These are phyloP conservation scores for mouse (Mus musculus) DNA, from an alignment of 2,113 vertebrate genomes.

Conservation along the genomic window GRCm39 chr9:40328501-40329000, in stretches of 20 bases:
- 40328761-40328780: background rate
- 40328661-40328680: background rate
- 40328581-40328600: background rate
- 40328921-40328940: background rate
- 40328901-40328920: background rate
- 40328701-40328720: background rate
- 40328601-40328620: background rate
- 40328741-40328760: background rate
- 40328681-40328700: background rate
- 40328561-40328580: background rate
- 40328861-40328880: background rate
- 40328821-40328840: background rate
- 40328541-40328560: no score
- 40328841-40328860: background rate
- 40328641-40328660: background rate
- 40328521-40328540: background rate
- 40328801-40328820: background rate
- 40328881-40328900: fast-evolving
- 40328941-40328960: background rate
- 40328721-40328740: no score
- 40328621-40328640: background rate
- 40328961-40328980: fast-evolving
- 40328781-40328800: background rate
- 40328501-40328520: background rate
- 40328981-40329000: background rate